phyloP scores from a whole-genome alignment of 2,113 vertebrate genomes.

The Erythrocercus mccallii region DNA sequence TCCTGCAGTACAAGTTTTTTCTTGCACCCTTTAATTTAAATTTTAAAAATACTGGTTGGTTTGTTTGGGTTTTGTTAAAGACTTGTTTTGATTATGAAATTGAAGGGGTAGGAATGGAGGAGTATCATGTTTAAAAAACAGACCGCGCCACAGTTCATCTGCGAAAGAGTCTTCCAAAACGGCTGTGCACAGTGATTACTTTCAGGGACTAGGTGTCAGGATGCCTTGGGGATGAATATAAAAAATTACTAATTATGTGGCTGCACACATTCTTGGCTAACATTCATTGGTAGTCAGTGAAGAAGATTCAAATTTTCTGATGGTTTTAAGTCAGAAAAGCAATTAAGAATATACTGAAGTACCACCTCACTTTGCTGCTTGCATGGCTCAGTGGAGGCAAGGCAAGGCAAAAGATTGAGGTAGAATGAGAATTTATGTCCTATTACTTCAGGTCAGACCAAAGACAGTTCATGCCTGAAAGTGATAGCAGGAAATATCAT shows the following conservation, averaged over 20 bases:
- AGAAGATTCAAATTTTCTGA: not conserved
- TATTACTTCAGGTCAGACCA: not conserved
- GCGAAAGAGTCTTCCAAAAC: not conserved
- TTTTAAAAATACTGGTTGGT: not conserved
- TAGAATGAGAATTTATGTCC: not conserved
- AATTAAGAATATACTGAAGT: not conserved
- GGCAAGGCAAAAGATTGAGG: not conserved
- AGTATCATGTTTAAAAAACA: not conserved
- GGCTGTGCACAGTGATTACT: not conserved
- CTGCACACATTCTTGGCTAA: not conserved
- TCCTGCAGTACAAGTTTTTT: not conserved
- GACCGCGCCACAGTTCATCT: not conserved
- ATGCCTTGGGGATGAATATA: not conserved
- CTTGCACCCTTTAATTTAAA: conserved; percentile 4
- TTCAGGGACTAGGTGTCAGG: not conserved
- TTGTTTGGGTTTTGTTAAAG: not conserved
- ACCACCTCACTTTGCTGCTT: not conserved
- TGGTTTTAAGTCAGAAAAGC: not conserved
- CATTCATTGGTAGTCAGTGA: not conserved
- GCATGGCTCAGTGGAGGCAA: not conserved
- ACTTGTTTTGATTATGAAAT: conserved; percentile 18
- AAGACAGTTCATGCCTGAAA: not conserved
- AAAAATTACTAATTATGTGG: not conserved
- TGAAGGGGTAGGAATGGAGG: not conserved
- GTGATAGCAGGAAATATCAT: not conserved